Conservation (phyloP, 2,797 vertebrate species). For the Amazona finschi region DNA sequence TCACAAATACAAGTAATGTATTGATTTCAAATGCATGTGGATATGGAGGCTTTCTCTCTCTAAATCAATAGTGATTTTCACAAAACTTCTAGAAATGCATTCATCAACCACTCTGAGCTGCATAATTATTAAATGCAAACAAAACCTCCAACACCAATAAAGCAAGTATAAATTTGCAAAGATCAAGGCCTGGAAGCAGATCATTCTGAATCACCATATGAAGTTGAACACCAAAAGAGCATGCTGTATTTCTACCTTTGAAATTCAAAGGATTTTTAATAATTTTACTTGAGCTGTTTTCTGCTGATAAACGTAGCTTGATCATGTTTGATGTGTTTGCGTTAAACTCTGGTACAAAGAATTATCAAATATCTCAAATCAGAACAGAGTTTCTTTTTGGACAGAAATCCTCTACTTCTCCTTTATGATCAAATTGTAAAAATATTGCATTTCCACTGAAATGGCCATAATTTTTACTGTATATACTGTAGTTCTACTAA, state of each 20-base stretch:
- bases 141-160: constrained; percentile 42
- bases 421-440: constrained; percentile 40
- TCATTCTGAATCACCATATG: constrained; percentile 58
- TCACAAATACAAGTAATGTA: constrained; percentile 20
- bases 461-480: background rate
- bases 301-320: constrained; percentile 69
- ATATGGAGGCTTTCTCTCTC: background rate
- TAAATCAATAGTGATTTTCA: constrained; percentile 2
- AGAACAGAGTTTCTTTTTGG: constrained; percentile 6
- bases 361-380: constrained; percentile 58
- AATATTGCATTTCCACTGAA: background rate
- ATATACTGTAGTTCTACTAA: background rate
- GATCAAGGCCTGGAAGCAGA: constrained; percentile 64
- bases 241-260: constrained; percentile 47
- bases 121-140: constrained; percentile 40
- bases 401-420: background rate
- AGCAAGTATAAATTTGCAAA: constrained; percentile 56
- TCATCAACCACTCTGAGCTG: background rate
- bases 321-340: constrained; percentile 57
- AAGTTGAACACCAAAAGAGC: constrained; percentile 63
- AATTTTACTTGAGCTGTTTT: constrained; percentile 60
- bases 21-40: constrained; percentile 26
- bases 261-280: constrained; percentile 67
- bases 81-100: constrained; percentile 1
- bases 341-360: constrained; percentile 30